Conservation (phyloP, 64 coral and sea anemone species). For the Astreopora myriophthalma region DNA sequence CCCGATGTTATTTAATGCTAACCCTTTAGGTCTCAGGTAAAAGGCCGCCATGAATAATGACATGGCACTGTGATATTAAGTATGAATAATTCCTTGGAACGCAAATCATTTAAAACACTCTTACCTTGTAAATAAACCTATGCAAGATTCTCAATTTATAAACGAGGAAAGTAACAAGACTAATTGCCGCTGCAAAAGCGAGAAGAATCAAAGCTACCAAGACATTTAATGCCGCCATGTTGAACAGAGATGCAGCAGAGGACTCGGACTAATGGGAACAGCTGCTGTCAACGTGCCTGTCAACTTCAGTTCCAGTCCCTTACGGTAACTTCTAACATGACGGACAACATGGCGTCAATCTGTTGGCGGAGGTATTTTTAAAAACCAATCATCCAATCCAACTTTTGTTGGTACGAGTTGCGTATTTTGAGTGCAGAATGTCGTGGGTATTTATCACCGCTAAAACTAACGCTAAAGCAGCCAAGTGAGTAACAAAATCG, state of each 20-base stretch:
- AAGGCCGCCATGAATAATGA: too few relatives aligned
- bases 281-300: neutral
- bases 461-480: neutral
- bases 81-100: neutral
- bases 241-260: neutral
- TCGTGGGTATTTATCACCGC: neutral
- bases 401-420: too few relatives aligned
- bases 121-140: slow-evolving; percentile 33
- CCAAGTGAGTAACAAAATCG: neutral
- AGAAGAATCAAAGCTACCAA: neutral
- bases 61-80: too few relatives aligned
- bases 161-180: neutral
- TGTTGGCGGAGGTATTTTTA: too few relatives aligned
- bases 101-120: neutral
- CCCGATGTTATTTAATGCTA: too few relatives aligned
- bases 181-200: neutral
- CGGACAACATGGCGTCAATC: neutral
- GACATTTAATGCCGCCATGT: neutral
- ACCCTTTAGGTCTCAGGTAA: too few relatives aligned
- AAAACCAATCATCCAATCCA: too few relatives aligned
- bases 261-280: neutral
- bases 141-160: slow-evolving; percentile 28
- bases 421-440: neutral
- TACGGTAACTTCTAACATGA: neutral
- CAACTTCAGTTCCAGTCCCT: neutral